These are phyloP conservation scores for Congeria kusceri DNA, from an alignment of 2,888 invertebrate genomes.

Conservation along the genomic window DNA sequence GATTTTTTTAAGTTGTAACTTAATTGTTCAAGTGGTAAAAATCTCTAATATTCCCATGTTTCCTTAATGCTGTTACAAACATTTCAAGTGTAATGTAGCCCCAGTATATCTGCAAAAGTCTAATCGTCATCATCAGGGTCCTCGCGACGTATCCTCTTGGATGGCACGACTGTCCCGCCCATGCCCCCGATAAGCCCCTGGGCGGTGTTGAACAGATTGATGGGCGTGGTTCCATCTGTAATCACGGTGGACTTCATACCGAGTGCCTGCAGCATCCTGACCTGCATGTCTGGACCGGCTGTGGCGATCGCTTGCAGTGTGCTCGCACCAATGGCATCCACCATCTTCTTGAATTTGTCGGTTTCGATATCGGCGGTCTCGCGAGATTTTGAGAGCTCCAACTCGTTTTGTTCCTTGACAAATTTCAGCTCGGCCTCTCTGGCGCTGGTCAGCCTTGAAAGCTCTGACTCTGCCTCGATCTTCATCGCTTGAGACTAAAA, in stretches of 20 bases:
- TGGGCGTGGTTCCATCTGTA: slow-evolving; percentile 86
- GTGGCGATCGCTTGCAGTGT: slow-evolving; percentile 85
- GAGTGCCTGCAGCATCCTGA: slow-evolving; percentile 85
- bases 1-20: too few species aligned
- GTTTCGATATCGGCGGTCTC: slow-evolving; percentile 85
- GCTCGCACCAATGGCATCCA: slow-evolving; percentile 85
- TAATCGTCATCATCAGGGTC: slow-evolving; percentile 67
- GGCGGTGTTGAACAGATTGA: slow-evolving; percentile 86
- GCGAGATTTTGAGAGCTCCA: slow-evolving; percentile 84
- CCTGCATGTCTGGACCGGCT: slow-evolving; percentile 86
- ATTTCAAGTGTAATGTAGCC: too few species aligned
- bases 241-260: slow-evolving; percentile 86
- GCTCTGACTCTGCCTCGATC: slow-evolving; percentile 86
- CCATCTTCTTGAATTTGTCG: slow-evolving; percentile 85
- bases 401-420: slow-evolving; percentile 84
- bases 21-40: too few species aligned
- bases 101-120: neutral
- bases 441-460: slow-evolving; percentile 85
- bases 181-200: slow-evolving; percentile 85
- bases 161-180: slow-evolving; percentile 59
- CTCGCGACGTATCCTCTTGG: slow-evolving; percentile 58
- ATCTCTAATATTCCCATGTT: too few species aligned
- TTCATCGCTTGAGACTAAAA: slow-evolving; percentile 84
- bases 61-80: too few species aligned
- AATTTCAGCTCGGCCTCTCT: slow-evolving; percentile 86